Evolutionary conservation across 2,113 vertebrate genomes (phyloP), one percentile per base, ranked within the genome.

Genomic region (Oceanodroma tethys): DNA sequence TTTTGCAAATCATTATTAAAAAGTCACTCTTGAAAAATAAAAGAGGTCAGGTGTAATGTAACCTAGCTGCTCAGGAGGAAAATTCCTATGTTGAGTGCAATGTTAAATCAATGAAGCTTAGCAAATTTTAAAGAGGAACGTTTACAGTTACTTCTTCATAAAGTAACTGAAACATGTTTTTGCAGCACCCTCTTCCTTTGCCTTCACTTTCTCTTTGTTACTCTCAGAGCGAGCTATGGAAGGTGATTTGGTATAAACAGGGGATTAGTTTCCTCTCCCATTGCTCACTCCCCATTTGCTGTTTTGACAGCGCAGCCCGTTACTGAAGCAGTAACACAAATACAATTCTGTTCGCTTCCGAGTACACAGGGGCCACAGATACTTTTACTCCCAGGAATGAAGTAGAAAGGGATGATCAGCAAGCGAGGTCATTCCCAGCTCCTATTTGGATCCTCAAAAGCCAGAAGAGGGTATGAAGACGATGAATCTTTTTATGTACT

Each of bases 101-200:
- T 53, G 68, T 83, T 93, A 93, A 91, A 90, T 83, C 93, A 95
- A 81, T 48, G 82, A 96, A 94, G 82, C 65, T 84, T 72, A 78
- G 75, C 14, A 32, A 88, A 92, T 94, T 96, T 90, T 84, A 78
- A 60, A 96, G 79, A 70, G 47, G 71, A 90, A 74, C 16, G 0
- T 86, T 95, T 92, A 84, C 55, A 80, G 93, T 90, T 86, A 79
- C 65, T 93, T 92, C 85, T 79, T 84, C 81, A 81, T 82, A 74
- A 92, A 88, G 63, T 52, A 94, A 95, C 81, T 70, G 78, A 94
- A 96, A 93, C 52, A 43, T 16, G 56, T 26, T 90, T 95, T 71
- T 91, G 53, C 59, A 90, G 74, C 55, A 83, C 42, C 27, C 42
- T 81, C 59, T 88, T 93, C 38, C 89, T 25, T 58, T 10, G 53